A percentile compares a stretch with the other conserved stretches of the same genome.
These are phyloP conservation scores for Pipistrellus nathusii DNA, from an alignment of 2,797 vertebrate genomes.

Conservation along the genomic window DNA sequence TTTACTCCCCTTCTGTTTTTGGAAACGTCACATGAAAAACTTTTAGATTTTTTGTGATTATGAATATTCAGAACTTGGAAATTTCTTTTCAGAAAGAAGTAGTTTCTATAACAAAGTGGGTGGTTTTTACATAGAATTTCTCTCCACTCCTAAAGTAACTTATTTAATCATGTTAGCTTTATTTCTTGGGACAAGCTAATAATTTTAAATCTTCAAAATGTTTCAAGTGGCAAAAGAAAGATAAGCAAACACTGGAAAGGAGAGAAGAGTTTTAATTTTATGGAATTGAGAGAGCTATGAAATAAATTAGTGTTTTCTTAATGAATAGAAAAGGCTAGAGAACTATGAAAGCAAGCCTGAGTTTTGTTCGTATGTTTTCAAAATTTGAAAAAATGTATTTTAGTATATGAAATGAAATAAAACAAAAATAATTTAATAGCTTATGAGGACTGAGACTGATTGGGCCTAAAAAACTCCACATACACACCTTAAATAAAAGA, in stretches of 20 bases:
- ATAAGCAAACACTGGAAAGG: neutral
- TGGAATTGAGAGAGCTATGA: neutral
- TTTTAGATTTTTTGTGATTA: too few species aligned
- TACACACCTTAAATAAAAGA: neutral
- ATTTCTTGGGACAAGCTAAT: neutral
- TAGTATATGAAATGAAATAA: neutral
- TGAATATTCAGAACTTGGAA: too few species aligned
- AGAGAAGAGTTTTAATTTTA: neutral
- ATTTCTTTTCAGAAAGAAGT: neutral
- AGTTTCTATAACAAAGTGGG: neutral
- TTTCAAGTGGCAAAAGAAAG: neutral
- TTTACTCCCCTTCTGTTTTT: too few species aligned
- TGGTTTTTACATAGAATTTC: slow-evolving; percentile 7
- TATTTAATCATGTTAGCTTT: neutral
- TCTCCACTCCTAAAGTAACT: neutral
- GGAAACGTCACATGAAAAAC: too few species aligned
- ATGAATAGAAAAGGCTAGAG: neutral
- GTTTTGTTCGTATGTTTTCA: neutral
- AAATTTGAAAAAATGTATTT: slow-evolving; percentile 28
- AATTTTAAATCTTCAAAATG: slow-evolving; percentile 24
- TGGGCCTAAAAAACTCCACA: neutral
- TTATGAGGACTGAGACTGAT: neutral
- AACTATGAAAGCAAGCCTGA: neutral
- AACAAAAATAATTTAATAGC: neutral
- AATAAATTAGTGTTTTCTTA: neutral